phyloP scores from a whole-genome alignment of 2,888 invertebrate species.

The Apoderus coryli region DNA sequence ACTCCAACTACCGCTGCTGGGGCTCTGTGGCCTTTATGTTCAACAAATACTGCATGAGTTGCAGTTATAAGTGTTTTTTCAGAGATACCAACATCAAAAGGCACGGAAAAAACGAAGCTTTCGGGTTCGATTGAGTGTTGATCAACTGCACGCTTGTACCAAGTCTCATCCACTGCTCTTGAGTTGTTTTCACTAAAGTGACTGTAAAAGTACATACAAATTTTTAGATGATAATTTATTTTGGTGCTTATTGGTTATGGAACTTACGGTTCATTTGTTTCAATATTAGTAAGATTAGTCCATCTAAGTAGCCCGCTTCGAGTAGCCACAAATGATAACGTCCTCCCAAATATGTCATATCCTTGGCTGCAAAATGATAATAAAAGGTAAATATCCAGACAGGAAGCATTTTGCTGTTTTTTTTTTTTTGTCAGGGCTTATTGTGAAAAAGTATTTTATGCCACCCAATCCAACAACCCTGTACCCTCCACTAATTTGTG shows the following conservation, averaged over 20 bases:
- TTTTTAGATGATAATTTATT: background rate
- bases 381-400: background rate
- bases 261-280: conserved; percentile 50
- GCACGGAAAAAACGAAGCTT: conserved; percentile 82
- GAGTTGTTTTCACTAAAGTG: conserved; percentile 70
- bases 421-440: too few species aligned
- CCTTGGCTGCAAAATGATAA: conserved; percentile 57
- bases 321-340: conserved; percentile 77
- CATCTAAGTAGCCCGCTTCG: conserved; percentile 78
- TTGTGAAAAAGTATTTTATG: too few species aligned
- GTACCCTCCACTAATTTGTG: too few species aligned
- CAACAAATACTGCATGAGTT: conserved; percentile 82
- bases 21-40: conserved; percentile 67
- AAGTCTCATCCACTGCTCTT: conserved; percentile 73
- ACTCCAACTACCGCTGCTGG: conserved; percentile 87
- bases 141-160: conserved; percentile 85
- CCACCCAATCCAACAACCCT: too few species aligned
- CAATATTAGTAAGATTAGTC: conserved; percentile 43
- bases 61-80: conserved; percentile 61
- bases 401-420: too few species aligned
- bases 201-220: conserved; percentile 32
- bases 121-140: conserved; percentile 75
- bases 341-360: conserved; percentile 73
- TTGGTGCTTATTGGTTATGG: background rate
- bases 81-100: conserved; percentile 48